Evolutionary conservation across 2,888 invertebrate genomes (phyloP).

Genomic region (Myopa tessellatipennis): DNA sequence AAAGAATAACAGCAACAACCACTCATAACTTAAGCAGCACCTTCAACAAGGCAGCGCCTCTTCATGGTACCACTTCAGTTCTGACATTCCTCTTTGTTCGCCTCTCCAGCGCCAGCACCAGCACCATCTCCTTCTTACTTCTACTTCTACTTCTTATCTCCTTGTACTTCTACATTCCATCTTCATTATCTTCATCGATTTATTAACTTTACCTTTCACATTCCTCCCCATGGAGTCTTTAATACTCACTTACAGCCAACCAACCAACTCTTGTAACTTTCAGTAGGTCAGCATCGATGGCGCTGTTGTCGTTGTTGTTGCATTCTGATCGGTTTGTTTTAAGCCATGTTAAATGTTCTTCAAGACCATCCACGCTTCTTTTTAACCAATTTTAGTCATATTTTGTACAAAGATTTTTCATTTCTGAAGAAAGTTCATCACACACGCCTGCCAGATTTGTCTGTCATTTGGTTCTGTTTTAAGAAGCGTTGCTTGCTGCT

Average conservation of each 20-base stretch:
- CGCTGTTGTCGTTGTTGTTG: neutral
- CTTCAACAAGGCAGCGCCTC: too few species aligned
- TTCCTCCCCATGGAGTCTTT: neutral
- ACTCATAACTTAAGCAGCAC: too few species aligned
- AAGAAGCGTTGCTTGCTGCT: neutral
- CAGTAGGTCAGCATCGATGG: slow-evolving; percentile 1
- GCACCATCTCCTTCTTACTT: neutral
- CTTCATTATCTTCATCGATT: slow-evolving; percentile 14
- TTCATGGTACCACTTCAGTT: too few species aligned
- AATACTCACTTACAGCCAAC: neutral
- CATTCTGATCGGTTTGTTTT: neutral
- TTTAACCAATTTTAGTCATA: neutral
- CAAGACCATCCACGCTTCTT: neutral
- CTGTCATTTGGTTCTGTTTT: neutral
- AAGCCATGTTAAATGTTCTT: neutral
- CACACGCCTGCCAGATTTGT: neutral
- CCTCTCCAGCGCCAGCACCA: too few species aligned
- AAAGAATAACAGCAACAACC: neutral
- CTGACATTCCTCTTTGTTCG: too few species aligned
- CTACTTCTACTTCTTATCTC: neutral
- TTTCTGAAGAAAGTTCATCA: neutral
- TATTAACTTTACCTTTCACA: slow-evolving; percentile 8
- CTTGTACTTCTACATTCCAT: neutral
- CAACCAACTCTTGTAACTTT: neutral
- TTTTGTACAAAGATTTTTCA: too few species aligned